Conservation (phyloP, 2,113 vertebrate genomes). For the Phoxinus phoxinus region DNA sequence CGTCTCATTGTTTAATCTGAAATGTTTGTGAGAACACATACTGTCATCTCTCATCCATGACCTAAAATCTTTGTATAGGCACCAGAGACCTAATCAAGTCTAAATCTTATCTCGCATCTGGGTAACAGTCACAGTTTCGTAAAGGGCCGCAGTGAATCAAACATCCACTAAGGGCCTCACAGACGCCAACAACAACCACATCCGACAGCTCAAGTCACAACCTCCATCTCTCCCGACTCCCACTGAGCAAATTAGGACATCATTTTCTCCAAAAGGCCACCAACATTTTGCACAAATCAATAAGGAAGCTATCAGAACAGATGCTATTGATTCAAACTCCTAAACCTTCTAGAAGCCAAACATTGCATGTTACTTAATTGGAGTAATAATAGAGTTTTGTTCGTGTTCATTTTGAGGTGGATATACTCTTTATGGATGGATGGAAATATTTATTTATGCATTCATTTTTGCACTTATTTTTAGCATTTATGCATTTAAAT, state of each 20-base stretch:
- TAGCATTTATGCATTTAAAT: neutral
- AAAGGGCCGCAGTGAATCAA: constrained; percentile 16
- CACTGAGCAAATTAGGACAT: constrained; percentile 26
- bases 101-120: neutral
- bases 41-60: constrained; percentile 19
- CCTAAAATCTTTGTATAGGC: constrained; percentile 22
- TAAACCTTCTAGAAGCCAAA: constrained; percentile 12
- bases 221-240: constrained; percentile 2
- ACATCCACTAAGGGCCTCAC: neutral
- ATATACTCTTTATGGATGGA: neutral
- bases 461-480: neutral
- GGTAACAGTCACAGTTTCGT: neutral
- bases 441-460: neutral
- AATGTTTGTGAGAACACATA: neutral
- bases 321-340: constrained; percentile 28
- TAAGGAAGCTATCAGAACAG: constrained; percentile 21
- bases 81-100: constrained; percentile 32
- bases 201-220: constrained; percentile 3
- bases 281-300: constrained; percentile 17
- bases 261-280: constrained; percentile 9
- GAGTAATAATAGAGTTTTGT: neutral
- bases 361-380: neutral
- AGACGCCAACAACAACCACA: neutral
- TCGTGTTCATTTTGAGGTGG: neutral
- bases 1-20: neutral